These are phyloP conservation scores for Pogonocherus hispidulus DNA, from an alignment of 2,888 invertebrate species.

Conservation along the genomic window DNA sequence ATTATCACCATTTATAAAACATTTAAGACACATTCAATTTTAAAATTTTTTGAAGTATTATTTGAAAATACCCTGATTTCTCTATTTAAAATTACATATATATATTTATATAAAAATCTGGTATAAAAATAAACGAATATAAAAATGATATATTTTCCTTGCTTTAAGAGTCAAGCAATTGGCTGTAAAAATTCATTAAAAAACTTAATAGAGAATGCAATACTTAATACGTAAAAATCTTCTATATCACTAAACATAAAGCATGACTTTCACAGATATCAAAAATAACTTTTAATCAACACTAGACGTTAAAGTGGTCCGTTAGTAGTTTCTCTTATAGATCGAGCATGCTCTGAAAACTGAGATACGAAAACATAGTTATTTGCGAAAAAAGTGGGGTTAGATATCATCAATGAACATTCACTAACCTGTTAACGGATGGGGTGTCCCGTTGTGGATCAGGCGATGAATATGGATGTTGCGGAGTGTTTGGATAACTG, in stretches of 20 bases:
- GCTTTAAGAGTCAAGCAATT: conserved; percentile 24
- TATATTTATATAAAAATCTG: not conserved
- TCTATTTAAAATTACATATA: not conserved
- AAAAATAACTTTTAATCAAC: conserved; percentile 21
- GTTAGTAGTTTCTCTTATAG: conserved; percentile 53
- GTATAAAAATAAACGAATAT: conserved; percentile 12
- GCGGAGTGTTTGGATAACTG: conserved; percentile 77
- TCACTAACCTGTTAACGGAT: conserved; percentile 79
- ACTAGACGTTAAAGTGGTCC: conserved; percentile 36
- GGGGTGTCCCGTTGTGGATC: conserved; percentile 83
- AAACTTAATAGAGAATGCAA: conserved; percentile 35
- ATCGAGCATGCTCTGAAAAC: conserved; percentile 67
- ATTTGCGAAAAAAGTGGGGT: conserved; percentile 29
- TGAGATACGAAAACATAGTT: conserved; percentile 48
- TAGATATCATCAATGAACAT: conserved; percentile 66
- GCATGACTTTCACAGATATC: conserved; percentile 46
- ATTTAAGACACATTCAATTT: not conserved
- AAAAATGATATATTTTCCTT: conserved; percentile 30
- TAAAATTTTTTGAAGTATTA: not conserved
- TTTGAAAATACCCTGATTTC: not conserved
- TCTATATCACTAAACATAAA: conserved; percentile 45
- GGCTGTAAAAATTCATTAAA: conserved; percentile 28
- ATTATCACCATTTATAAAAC: conserved; percentile 16
- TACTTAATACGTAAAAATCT: conserved; percentile 31
- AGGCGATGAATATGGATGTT: conserved; percentile 79